These are phyloP conservation scores for Orbicella faveolata DNA, from an alignment of 64 coral and sea anemone genomes.

Conservation along the genomic window DNA sequence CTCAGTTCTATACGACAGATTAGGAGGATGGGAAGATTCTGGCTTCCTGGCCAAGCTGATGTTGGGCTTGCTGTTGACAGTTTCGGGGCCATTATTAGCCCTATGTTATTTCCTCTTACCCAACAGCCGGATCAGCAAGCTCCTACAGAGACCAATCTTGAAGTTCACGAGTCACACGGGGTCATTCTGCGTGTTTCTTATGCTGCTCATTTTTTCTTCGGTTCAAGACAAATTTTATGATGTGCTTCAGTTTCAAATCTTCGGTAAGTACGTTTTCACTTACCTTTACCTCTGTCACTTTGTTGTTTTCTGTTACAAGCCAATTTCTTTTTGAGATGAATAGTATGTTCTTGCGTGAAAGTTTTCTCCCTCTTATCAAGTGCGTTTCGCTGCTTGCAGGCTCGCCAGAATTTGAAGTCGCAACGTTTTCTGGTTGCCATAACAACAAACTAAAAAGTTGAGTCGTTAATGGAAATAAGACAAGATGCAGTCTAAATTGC, in stretches of 20 bases:
- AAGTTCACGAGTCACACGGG: constrained; percentile 76
- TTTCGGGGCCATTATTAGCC: constrained; percentile 54
- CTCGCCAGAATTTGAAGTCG: too few species aligned
- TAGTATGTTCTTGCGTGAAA: too few species aligned
- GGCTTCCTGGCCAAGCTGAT: constrained; percentile 29
- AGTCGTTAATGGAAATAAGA: too few species aligned
- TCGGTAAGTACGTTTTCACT: constrained; percentile 56
- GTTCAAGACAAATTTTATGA: constrained; percentile 74
- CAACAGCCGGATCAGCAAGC: constrained; percentile 19
- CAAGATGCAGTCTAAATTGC: too few species aligned
- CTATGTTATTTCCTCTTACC: constrained; percentile 59
- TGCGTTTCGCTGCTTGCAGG: too few species aligned
- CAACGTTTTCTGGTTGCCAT: too few species aligned
- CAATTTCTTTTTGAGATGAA: too few species aligned
- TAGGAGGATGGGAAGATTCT: constrained; percentile 56
- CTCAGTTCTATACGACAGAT: constrained; percentile 68
- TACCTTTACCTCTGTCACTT: neutral
- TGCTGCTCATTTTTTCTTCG: constrained; percentile 62
- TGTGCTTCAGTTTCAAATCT: constrained; percentile 53
- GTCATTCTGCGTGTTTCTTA: constrained; percentile 74
- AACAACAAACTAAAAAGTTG: too few species aligned
- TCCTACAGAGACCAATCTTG: constrained; percentile 62
- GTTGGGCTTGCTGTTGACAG: constrained; percentile 20
- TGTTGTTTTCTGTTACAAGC: too few species aligned
- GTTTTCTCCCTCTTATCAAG: too few species aligned